Percentiles rank a stretch among this genome's conserved stretches.
phyloP scores from a whole-genome alignment of 2,113 vertebrate species.

The Phoxinus phoxinus region DNA sequence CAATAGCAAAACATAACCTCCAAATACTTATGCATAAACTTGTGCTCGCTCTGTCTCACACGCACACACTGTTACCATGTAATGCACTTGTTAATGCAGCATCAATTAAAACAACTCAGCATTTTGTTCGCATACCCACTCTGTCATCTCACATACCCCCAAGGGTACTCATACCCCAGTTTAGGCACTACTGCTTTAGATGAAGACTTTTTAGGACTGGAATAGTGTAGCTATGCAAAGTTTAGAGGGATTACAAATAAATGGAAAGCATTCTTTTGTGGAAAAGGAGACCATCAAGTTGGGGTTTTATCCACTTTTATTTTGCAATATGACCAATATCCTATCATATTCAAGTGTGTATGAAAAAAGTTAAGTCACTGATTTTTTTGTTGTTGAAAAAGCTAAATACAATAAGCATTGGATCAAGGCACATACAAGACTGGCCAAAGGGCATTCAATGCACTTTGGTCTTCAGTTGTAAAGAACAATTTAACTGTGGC shows the following conservation, averaged over 20 bases:
- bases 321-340: slow-evolving; percentile 96
- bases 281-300: slow-evolving; percentile 66
- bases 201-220: background rate
- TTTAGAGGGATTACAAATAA: slow-evolving; percentile 20
- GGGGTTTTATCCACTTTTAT: slow-evolving; percentile 87
- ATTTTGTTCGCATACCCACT: no score
- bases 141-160: no score
- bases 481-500: slow-evolving; percentile 89
- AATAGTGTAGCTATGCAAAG: background rate
- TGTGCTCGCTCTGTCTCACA: no score
- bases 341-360: slow-evolving; percentile 93
- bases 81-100: no score
- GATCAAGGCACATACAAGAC: slow-evolving; percentile 99
- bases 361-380: slow-evolving; percentile 93
- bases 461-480: slow-evolving; percentile 99
- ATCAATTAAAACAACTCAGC: no score
- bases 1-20: no score
- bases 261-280: slow-evolving; percentile 34
- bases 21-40: no score
- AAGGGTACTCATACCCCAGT: no score
- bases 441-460: slow-evolving; percentile 99
- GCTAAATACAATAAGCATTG: slow-evolving; percentile 98
- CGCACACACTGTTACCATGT: no score
- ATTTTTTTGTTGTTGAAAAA: slow-evolving; percentile 86
- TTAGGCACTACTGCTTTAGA: background rate